Evolutionary conservation across 2,888 invertebrate genomes (phyloP).

Genomic region (Scaptomyza reducta): DNA sequence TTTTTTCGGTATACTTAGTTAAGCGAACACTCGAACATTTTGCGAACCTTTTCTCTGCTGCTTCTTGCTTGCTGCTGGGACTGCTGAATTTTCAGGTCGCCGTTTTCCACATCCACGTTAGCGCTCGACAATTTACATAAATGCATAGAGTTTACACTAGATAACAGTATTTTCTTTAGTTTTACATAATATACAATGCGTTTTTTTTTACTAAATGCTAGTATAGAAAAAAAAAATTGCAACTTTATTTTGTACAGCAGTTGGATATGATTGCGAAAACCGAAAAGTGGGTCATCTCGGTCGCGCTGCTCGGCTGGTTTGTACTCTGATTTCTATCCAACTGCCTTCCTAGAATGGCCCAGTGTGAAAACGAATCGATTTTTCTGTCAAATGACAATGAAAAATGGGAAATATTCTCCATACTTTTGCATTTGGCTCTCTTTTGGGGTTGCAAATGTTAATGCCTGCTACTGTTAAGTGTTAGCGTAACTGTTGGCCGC

Average conservation of each 20-base stretch:
- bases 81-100: conserved; percentile 73
- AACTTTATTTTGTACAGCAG: conserved; percentile 69
- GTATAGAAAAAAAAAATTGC: conserved; percentile 69
- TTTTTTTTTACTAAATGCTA: conserved; percentile 57
- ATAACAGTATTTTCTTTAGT: conserved; percentile 48
- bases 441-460: conserved; percentile 65
- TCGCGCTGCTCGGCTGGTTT: conserved; percentile 82
- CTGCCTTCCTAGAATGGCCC: conserved; percentile 73
- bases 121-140: conserved; percentile 73
- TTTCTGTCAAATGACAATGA: conserved; percentile 80
- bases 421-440: conserved; percentile 21
- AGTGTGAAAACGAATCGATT: conserved; percentile 80
- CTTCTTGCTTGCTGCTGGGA: conserved; percentile 62
- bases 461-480: conserved; percentile 8
- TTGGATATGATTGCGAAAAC: conserved; percentile 82
- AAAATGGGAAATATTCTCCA: conserved; percentile 73
- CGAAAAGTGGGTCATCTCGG: conserved; percentile 83
- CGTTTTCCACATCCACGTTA: conserved; percentile 70
- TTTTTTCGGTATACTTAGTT: conserved; percentile 4
- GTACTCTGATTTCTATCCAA: conserved; percentile 81
- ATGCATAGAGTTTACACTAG: conserved; percentile 78
- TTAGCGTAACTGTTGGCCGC: conserved; percentile 26
- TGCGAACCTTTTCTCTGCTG: conserved; percentile 70
- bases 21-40: conserved; percentile 27
- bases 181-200: conserved; percentile 68